Evolutionary conservation across 1,140 invertebrate genomes (phyloP).

Genomic region (Drosophila kanapiae): DNA sequence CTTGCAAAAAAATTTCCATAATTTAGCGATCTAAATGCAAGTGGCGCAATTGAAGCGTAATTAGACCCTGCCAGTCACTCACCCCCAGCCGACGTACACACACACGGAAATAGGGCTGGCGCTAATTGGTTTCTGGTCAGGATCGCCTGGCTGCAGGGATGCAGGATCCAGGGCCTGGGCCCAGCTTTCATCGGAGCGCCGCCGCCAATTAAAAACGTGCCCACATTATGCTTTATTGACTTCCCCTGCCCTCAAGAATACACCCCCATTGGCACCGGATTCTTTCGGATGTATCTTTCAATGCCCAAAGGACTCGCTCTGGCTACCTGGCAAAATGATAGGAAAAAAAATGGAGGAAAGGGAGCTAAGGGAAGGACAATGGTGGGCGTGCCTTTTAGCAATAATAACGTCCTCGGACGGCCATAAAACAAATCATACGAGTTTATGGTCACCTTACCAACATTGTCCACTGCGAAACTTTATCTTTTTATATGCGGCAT

Average conservation of each 20-base stretch:
- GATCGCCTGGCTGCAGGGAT: slow-evolving; percentile 19
- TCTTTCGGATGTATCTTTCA: slow-evolving; percentile 40
- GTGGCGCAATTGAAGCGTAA: slow-evolving; percentile 84
- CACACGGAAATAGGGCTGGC: slow-evolving; percentile 57
- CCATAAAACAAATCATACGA: slow-evolving; percentile 85
- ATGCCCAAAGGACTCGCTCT: slow-evolving; percentile 44
- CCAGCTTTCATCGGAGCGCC: slow-evolving; percentile 60
- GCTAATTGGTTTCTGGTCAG: slow-evolving; percentile 82
- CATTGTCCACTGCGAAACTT: slow-evolving; percentile 76
- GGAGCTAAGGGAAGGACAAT: not conserved
- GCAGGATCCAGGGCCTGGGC: slow-evolving; percentile 16
- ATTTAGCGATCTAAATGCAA: slow-evolving; percentile 85
- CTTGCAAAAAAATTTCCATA: slow-evolving; percentile 84
- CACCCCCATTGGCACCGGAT: slow-evolving; percentile 10
- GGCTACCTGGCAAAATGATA: slow-evolving; percentile 24
- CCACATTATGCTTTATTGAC: slow-evolving; percentile 83
- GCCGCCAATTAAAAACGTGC: slow-evolving; percentile 83
- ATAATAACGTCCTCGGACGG: slow-evolving; percentile 81
- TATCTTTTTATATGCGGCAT: slow-evolving; percentile 83
- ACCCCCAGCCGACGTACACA: slow-evolving; percentile 36
- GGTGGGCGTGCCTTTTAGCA: slow-evolving; percentile 78
- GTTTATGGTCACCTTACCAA: slow-evolving; percentile 78
- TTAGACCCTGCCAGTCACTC: slow-evolving; percentile 78
- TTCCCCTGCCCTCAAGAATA: slow-evolving; percentile 28
- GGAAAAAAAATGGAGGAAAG: not conserved